Conservation (phyloP, 2,888 invertebrate genomes). For the Endomychus coccineus region DNA sequence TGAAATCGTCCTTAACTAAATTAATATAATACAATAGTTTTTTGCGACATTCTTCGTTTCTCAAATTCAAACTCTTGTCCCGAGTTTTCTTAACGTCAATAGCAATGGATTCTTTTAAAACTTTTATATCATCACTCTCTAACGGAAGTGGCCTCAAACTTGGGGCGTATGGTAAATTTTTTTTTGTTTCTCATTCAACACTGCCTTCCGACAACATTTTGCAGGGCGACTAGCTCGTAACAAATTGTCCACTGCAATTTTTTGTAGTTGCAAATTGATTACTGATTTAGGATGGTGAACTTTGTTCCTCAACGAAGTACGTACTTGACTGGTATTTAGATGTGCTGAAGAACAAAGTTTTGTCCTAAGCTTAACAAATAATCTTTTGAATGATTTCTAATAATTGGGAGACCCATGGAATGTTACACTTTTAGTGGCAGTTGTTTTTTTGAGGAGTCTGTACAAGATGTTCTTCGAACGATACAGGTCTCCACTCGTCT, state of each 20-base stretch:
- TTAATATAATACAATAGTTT: slow-evolving; percentile 11
- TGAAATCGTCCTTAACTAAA: slow-evolving; percentile 8
- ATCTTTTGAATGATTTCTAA: too few relatives aligned
- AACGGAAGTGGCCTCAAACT: slow-evolving; percentile 31
- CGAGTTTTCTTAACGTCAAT: slow-evolving; percentile 19
- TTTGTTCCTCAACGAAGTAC: too few relatives aligned
- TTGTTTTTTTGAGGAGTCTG: too few relatives aligned
- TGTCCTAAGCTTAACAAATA: too few relatives aligned
- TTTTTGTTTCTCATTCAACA: slow-evolving; percentile 28
- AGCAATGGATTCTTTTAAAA: slow-evolving; percentile 28
- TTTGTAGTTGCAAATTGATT: slow-evolving; percentile 24
- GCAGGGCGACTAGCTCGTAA: slow-evolving; percentile 31
- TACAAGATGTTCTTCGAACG: too few relatives aligned
- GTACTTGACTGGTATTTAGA: too few relatives aligned
- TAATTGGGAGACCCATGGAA: too few relatives aligned
- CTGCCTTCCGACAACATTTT: slow-evolving; percentile 30
- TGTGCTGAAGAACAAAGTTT: too few relatives aligned
- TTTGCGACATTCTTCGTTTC: slow-evolving; percentile 1
- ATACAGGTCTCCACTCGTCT: too few relatives aligned
- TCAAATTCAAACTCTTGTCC: slow-evolving; percentile 1
- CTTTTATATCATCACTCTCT: slow-evolving; percentile 24
- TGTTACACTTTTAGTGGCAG: too few relatives aligned
- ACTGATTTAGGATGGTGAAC: too few relatives aligned
- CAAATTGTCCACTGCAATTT: slow-evolving; percentile 30
- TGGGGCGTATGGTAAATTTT: slow-evolving; percentile 29